These are phyloP conservation scores for Anaspis maculata DNA, from an alignment of 2,888 invertebrate genomes.

Conservation along the genomic window DNA sequence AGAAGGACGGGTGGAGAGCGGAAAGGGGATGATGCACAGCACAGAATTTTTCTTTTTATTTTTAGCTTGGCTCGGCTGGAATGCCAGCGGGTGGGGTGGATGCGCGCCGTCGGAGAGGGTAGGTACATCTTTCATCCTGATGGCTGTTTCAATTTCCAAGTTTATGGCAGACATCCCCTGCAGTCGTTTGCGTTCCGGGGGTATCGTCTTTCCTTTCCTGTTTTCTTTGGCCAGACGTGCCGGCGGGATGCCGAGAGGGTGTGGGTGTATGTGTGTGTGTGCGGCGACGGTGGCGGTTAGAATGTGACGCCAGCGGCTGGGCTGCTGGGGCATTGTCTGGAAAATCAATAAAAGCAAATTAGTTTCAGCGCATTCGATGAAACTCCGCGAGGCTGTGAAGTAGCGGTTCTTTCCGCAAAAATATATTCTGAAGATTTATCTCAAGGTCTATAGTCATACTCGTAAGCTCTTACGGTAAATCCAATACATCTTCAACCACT, in stretches of 20 bases:
- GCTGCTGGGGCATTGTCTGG: constrained; percentile 10
- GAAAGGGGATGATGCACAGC: neutral
- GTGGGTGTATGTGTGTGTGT: too few species aligned
- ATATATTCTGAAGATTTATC: too few species aligned
- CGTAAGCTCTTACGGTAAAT: too few species aligned
- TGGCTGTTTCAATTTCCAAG: constrained; percentile 32
- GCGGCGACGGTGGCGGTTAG: too few species aligned
- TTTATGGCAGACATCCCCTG: constrained; percentile 30
- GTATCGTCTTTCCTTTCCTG: constrained; percentile 28
- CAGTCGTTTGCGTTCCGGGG: constrained; percentile 29
- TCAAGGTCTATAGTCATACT: too few species aligned
- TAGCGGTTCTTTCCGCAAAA: too few species aligned
- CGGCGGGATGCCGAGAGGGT: constrained; percentile 25
- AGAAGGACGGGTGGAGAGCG: too few species aligned
- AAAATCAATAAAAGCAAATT: constrained; percentile 18
- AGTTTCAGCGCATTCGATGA: constrained; percentile 5
- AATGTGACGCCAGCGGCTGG: too few species aligned
- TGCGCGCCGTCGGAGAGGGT: too few species aligned
- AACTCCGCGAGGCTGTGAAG: neutral
- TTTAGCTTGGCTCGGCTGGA: constrained; percentile 26
- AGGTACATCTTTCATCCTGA: too few species aligned
- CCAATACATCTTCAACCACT: too few species aligned
- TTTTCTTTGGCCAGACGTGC: constrained; percentile 27
- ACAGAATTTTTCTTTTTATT: constrained; percentile 24
- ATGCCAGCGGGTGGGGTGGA: too few species aligned